Base-by-base conservation (phyloP, 2,888 invertebrate species). In the Chorisops tibialis region DNA sequence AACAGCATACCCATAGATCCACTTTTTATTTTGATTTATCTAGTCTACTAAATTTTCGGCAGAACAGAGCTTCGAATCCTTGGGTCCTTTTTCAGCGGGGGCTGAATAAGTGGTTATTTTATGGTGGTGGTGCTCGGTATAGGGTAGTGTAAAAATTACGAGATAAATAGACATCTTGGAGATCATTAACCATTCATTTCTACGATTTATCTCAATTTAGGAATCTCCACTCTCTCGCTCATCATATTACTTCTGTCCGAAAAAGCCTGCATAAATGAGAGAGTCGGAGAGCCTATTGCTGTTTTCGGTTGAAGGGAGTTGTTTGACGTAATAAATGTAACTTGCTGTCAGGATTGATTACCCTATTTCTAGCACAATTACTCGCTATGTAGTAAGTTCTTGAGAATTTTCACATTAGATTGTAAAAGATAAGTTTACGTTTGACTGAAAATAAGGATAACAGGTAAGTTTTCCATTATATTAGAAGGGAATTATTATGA, bases 181-280 rank as follows among this genome's bases (percentile, higher is more conserved):
- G 35, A 62, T 62, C 62, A 62, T 62, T 62, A 59, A 45, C 50
- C 39, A 62, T 62, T 62, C 62, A 62, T 62, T 58, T 58, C 51
- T 11, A 50, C 62, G 49, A 62, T 62, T 62, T 62, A 62, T 62
- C 62, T 62, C 62, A 62, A 61, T 61, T 61, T 61, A 16, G 19
- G 24, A 39, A 51, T 43, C 51, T 61, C 37, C 24, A 30, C 43
- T 43, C 39, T 39, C 41, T 14, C 43, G 39, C 41, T 30, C 56
- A 45, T 45, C 52, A 56, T 56, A 12, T 45, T 35, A 39, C 56
- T 56, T 16, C 16, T 56, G 43, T 24, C 56, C 56, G 43, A 19
- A 24, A 41, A 41, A 21, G 21, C 41, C n/a, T 54, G 16, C 21
- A 47, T 47, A 47, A 47, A 47, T 43, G 19, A 56, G 30, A 18